Base-by-base conservation (phyloP, 2,888 invertebrate species). In the Achlya flavicornis region DNA sequence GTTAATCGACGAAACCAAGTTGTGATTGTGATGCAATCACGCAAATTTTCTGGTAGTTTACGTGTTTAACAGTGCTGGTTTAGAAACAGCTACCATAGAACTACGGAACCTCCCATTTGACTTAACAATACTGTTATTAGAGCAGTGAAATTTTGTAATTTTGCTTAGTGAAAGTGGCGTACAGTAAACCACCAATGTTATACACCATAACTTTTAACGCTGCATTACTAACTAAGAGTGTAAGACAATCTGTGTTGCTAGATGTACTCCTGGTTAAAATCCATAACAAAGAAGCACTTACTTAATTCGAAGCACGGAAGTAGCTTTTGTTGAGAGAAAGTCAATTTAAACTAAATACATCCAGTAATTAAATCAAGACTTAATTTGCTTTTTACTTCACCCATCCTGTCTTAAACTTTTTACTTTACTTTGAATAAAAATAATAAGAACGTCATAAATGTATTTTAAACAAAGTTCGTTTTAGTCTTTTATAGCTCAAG, bases 81-180 rank as follows among this genome's bases (percentile, higher is more conserved):
- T 19, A 7, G n/a, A 48, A 48, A 48, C 16, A 16, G 7, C 19
- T 19, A 19, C 16, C 53, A 19, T 53, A 19, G 10, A 19, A 53
- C 53, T 19, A 10, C 10, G 8, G 19, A 19, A 53, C 48, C 48
- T 48, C 48, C 14, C 16, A 48, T 48, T 16, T 16, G 14, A 48
- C 14, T 16, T 48, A 48, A 48, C 53, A 53, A 53, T 53, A 19
- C 53, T 53, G 53, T 53, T 53, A 53, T 53, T 53, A 53, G 38
- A 38, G 38, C 38, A 59, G 58, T 59, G 58, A 59, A 38, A 38
- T 59, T 59, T 38, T 38, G 19, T 59, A 59, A 59, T 59, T 59
- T 59, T 11, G 58, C 12, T 35, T 0, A 59, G 58, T 38, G 58
- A 59, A 59, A 59, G 58, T 38, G 14, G 35, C 35, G 35, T 59